Evolutionary conservation across 2,888 invertebrate genomes (phyloP).

Genomic region (Drosophila macrothrix): DNA sequence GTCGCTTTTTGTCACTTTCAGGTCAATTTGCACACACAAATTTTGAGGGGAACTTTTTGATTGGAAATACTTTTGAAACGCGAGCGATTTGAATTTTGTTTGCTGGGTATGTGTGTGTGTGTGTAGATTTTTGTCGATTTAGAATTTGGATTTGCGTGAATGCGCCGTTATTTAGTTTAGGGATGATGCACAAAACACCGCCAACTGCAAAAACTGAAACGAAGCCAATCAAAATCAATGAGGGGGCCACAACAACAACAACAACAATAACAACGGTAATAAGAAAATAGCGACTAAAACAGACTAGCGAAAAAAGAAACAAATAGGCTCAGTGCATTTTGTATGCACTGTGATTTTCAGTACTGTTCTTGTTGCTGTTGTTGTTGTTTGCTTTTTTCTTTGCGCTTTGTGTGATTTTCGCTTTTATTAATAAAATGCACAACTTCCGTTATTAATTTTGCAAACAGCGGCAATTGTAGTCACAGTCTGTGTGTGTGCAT

Average conservation of each 20-base stretch:
- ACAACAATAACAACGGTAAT: conserved; percentile 19
- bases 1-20: conserved; percentile 23
- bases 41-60: conserved; percentile 12
- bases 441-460: conserved; percentile 84
- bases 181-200: conserved; percentile 62
- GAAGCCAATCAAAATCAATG: conserved; percentile 56
- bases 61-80: conserved; percentile 32
- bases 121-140: conserved; percentile 51
- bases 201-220: conserved; percentile 50
- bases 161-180: conserved; percentile 33
- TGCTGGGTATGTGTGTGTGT: conserved; percentile 22
- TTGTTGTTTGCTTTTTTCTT: conserved; percentile 25
- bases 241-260: conserved; percentile 34
- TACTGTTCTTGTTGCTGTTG: conserved; percentile 39
- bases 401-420: conserved; percentile 65
- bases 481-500: conserved; percentile 1
- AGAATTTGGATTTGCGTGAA: conserved; percentile 50
- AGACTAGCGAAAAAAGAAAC: conserved; percentile 33
- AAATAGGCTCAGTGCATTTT: conserved; percentile 37
- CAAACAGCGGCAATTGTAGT: conserved; percentile 73
- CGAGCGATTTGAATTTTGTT: conserved; percentile 12
- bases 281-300: conserved; percentile 26
- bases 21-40: conserved; percentile 26
- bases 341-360: conserved; percentile 28
- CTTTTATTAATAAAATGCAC: conserved; percentile 84